Conservation (phyloP, 2,797 vertebrate species). For the Anomalospiza imberbis region DNA sequence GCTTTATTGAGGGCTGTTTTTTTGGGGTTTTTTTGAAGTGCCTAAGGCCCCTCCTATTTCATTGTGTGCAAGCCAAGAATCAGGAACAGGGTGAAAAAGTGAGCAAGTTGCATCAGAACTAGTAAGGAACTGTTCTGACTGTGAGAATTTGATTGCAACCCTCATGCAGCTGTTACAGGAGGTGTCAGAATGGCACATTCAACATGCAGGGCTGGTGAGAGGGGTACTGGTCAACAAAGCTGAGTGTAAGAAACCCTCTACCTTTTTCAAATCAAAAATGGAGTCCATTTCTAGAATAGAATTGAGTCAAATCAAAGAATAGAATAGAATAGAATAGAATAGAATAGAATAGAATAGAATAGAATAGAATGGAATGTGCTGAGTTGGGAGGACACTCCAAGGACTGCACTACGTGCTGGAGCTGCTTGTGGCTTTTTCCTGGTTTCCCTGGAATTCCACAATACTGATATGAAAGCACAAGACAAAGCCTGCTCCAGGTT, state of each 20-base stretch:
- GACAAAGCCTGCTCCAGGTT: background rate
- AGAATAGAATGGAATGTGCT: background rate
- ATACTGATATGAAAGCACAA: background rate
- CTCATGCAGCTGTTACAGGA: background rate
- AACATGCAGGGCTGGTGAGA: rapidly evolving
- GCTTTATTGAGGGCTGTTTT: background rate
- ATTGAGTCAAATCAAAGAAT: no score
- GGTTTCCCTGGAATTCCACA: background rate
- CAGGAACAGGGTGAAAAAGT: background rate
- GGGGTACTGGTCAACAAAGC: background rate
- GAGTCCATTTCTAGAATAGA: background rate
- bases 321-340: background rate
- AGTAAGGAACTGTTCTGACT: background rate
- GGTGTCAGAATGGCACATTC: background rate
- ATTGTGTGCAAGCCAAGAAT: conserved; percentile 1
- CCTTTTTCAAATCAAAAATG: background rate
- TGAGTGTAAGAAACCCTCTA: background rate
- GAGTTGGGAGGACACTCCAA: background rate
- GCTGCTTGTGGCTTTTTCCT: background rate
- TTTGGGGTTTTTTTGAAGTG: background rate
- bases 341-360: background rate
- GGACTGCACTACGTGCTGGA: background rate
- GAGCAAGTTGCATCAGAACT: background rate
- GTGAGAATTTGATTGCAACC: background rate
- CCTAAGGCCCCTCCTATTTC: conserved; percentile 36